Evolutionary conservation across 2,888 invertebrate genomes (phyloP).

Genomic region (Epinotia bilunana): DNA sequence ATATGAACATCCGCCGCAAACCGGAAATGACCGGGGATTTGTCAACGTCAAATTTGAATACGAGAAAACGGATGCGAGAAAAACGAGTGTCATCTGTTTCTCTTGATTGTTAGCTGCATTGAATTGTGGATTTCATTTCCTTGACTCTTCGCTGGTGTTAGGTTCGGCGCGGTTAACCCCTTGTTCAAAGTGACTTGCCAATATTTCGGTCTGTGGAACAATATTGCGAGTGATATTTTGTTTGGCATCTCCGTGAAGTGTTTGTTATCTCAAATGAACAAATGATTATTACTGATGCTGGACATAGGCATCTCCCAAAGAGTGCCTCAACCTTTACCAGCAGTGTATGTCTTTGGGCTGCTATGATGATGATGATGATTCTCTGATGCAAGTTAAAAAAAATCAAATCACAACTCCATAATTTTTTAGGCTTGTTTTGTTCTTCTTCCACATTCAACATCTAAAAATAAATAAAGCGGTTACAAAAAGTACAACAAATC

Average conservation of each 20-base stretch:
- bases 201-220: slow-evolving; percentile 14
- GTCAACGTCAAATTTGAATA: slow-evolving; percentile 83
- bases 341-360: no score
- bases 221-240: slow-evolving; percentile 7
- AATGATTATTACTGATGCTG: no score
- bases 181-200: slow-evolving; percentile 25
- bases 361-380: no score
- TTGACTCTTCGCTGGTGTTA: slow-evolving; percentile 39
- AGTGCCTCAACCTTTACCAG: no score
- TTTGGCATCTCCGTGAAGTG: background rate
- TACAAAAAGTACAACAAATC: background rate
- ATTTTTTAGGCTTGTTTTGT: background rate
- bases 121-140: slow-evolving; percentile 48
- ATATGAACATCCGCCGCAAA: slow-evolving; percentile 72
- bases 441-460: background rate
- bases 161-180: slow-evolving; percentile 4
- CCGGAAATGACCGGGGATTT: slow-evolving; percentile 79
- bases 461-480: background rate
- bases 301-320: no score
- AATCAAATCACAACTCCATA: no score
- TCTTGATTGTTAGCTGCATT: slow-evolving; percentile 45
- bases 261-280: background rate
- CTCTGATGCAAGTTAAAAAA: no score
- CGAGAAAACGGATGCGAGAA: slow-evolving; percentile 75
- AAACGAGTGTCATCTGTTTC: slow-evolving; percentile 80